These are phyloP conservation scores for Dicrostonyx torquatus DNA, from an alignment of 2,797 vertebrate species.

Conservation along the genomic window DNA sequence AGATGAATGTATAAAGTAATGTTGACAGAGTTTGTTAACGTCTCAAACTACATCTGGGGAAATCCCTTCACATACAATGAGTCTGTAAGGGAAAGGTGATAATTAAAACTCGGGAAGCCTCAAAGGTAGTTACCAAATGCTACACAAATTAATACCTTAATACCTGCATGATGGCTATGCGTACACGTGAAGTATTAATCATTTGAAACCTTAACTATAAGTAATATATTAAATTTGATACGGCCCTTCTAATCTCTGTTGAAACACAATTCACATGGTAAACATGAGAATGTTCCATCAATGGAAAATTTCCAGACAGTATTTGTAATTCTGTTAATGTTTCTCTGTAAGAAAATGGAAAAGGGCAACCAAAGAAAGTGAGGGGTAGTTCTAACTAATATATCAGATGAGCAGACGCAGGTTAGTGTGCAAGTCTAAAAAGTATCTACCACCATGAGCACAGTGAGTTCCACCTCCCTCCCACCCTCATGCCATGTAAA, in stretches of 20 bases:
- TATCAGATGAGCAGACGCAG: constrained; percentile 4
- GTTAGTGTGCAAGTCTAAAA: neutral
- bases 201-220: constrained; percentile 46
- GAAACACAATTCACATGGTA: constrained; percentile 22
- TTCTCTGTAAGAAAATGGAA: constrained; percentile 48
- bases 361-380: neutral
- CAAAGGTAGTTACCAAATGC: constrained; percentile 18
- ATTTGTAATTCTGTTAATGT: constrained; percentile 53
- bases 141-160: constrained; percentile 22
- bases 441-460: neutral
- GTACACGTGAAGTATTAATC: neutral
- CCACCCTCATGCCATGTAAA: neutral
- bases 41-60: constrained; percentile 32
- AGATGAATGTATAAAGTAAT: neutral
- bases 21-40: constrained; percentile 38
- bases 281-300: constrained; percentile 25
- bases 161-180: neutral
- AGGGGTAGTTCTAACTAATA: neutral
- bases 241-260: constrained; percentile 29
- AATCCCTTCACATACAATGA: constrained; percentile 19
- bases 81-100: constrained; percentile 36
- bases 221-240: constrained; percentile 47
- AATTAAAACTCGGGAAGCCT: constrained; percentile 20
- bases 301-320: constrained; percentile 8
- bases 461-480: neutral